A percentile compares a stretch with the other conserved stretches of the same genome.
Conservation (phyloP, 1,140 invertebrate species). For the Bombus breviceps region DNA sequence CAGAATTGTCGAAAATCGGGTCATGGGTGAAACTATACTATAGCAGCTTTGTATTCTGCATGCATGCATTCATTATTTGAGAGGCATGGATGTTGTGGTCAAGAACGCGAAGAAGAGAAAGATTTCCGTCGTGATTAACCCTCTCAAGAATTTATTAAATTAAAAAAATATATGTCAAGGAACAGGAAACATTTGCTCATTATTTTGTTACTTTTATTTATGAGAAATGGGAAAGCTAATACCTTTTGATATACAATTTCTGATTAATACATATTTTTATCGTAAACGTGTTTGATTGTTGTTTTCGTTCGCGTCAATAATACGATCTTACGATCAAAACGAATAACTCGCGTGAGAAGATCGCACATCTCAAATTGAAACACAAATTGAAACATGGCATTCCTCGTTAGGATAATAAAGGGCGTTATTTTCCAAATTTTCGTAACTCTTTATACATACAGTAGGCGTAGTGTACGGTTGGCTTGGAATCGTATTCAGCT, state of each 20-base stretch:
- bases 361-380: not conserved
- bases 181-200: no score
- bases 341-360: not conserved
- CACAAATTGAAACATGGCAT: no score
- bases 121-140: not conserved
- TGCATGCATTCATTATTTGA: conserved; percentile 54
- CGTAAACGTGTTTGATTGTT: not conserved
- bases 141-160: not conserved
- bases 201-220: no score
- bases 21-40: conserved; percentile 31
- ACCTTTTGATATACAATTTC: not conserved
- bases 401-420: not conserved
- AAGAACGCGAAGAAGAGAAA: conserved; percentile 1
- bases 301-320: no score
- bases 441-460: not conserved
- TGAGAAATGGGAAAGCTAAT: not conserved
- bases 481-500: conserved; percentile 11
- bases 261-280: not conserved
- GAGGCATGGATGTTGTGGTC: not conserved
- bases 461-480: not conserved
- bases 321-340: not conserved
- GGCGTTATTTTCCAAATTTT: not conserved
- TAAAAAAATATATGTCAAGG: not conserved
- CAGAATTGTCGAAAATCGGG: conserved; percentile 56
- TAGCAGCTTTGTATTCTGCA: conserved; percentile 37